phyloP scores from a whole-genome alignment of 1,140 invertebrate species.

The Maniola jurtina region DNA sequence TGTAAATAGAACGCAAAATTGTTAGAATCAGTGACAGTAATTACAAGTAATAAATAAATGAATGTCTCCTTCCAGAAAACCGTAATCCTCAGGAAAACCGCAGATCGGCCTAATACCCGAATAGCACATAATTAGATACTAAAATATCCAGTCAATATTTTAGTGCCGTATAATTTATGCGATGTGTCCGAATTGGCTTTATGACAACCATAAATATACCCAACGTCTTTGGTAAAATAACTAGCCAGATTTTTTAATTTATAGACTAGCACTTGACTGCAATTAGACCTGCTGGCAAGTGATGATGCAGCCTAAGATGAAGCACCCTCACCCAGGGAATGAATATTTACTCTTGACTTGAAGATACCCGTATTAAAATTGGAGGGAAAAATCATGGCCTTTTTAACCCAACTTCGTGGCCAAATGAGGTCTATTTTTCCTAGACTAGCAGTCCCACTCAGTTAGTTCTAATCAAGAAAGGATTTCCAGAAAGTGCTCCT shows the following conservation, averaged over 20 bases:
- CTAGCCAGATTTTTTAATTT: neutral
- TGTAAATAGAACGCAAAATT: neutral
- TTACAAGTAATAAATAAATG: constrained; percentile 21
- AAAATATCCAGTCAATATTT: constrained; percentile 29
- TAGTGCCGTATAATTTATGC: constrained; percentile 41
- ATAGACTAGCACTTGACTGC: too few relatives aligned
- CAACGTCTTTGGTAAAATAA: constrained; percentile 15
- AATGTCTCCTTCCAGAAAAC: constrained; percentile 38
- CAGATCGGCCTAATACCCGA: constrained; percentile 31
- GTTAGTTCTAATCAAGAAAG: too few relatives aligned
- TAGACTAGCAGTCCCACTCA: too few relatives aligned
- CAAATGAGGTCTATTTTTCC: too few relatives aligned
- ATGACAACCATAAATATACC: constrained; percentile 29
- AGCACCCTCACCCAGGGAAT: too few relatives aligned
- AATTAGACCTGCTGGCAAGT: too few relatives aligned
- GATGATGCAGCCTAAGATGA: too few relatives aligned
- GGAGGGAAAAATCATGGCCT: too few relatives aligned
- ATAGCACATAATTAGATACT: constrained; percentile 23
- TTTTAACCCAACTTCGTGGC: too few relatives aligned
- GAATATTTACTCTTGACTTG: too few relatives aligned
- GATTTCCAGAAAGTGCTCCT: too few relatives aligned
- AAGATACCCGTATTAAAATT: too few relatives aligned
- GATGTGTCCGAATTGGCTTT: constrained; percentile 22
- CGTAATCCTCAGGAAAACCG: constrained; percentile 41
- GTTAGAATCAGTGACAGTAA: neutral